Evolutionary conservation across 1,140 invertebrate species (phyloP), one percentile per base, ranked within the genome.

Genomic region (Macrotrachela quadricornifera): DNA sequence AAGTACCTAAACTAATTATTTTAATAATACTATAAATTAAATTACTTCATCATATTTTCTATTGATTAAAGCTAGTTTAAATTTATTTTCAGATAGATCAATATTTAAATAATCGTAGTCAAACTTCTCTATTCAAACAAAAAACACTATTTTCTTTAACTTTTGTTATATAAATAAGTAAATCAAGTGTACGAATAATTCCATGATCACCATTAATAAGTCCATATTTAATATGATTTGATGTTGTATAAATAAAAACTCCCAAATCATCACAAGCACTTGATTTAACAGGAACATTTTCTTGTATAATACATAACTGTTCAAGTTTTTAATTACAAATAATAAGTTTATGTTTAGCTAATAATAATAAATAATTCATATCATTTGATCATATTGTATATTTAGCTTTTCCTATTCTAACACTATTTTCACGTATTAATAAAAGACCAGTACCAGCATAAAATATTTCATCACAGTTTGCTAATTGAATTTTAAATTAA

Each of bases 221-320:
- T 4, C 86, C 86, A 60, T 76, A 79, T 70, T 99, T 99, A 59
- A 99, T 96, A 66, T 99, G 94, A 69, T 97, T 96, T 57, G 84
- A 88, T 0, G 92, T 97, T 0, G 91, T 99, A 65, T 97, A 99
- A 59, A 99, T 83, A 60, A 99, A 95, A 4, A 97, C 87, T 16
- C 85, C 86, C 49, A 79, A 82, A 61, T 97, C 91, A 62, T 97
- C 91, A 85, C 92, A 97, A 12, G 90, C 83, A 0, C 90, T 94
- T 12, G 86, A 92, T 71, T 99, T 99, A 0, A 99, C 84, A 55
- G 87, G 74, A 0, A 85, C 86, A 56, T 85, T 95, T 67, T 99
- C 92, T 55, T 90, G 85, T 49, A 99, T 80, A 0, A 80, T 80
- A 64, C 86, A 94, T 9, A 96, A 70, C 43, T 82, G 79, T 59